Evolutionary conservation across 2,888 invertebrate species (phyloP).

Genomic region (Ctenicera cuprea): DNA sequence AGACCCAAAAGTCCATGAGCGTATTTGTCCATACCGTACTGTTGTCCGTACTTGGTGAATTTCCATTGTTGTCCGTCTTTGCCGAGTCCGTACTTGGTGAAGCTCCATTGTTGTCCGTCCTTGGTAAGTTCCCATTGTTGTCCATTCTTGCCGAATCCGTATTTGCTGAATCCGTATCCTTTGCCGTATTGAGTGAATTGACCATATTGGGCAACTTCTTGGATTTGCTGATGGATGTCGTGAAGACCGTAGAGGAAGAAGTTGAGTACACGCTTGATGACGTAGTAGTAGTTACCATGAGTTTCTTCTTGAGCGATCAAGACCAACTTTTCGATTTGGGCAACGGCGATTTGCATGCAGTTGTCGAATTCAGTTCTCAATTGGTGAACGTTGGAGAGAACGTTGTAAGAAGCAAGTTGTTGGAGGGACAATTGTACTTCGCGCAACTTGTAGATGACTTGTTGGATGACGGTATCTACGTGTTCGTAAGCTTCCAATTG

Average conservation of each 20-base stretch:
- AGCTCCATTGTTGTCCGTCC: not conserved
- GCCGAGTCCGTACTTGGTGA: not conserved
- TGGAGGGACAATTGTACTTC: constrained; percentile 4
- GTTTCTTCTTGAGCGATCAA: constrained; percentile 5
- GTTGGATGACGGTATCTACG: not conserved
- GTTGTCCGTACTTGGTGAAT: not conserved
- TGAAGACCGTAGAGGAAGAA: not conserved
- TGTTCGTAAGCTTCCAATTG: not conserved
- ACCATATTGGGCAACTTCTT: no score
- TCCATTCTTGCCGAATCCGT: no score
- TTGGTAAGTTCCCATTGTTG: no score
- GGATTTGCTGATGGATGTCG: no score
- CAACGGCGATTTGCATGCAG: not conserved
- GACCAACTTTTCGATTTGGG: constrained; percentile 18
- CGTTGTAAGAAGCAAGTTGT: not conserved
- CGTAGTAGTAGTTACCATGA: constrained; percentile 14
- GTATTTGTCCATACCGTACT: no score
- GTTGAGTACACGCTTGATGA: constrained; percentile 14
- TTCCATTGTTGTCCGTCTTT: not conserved
- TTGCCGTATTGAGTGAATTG: no score
- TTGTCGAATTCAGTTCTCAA: not conserved
- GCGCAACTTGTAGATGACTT: constrained; percentile 7
- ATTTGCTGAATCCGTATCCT: no score
- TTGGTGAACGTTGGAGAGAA: constrained; percentile 6
- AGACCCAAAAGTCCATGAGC: no score